Percentiles rank a stretch among this genome's conserved stretches.
phyloP scores from a whole-genome alignment of 1,140 invertebrate species.

The Drosophila guanche region DNA sequence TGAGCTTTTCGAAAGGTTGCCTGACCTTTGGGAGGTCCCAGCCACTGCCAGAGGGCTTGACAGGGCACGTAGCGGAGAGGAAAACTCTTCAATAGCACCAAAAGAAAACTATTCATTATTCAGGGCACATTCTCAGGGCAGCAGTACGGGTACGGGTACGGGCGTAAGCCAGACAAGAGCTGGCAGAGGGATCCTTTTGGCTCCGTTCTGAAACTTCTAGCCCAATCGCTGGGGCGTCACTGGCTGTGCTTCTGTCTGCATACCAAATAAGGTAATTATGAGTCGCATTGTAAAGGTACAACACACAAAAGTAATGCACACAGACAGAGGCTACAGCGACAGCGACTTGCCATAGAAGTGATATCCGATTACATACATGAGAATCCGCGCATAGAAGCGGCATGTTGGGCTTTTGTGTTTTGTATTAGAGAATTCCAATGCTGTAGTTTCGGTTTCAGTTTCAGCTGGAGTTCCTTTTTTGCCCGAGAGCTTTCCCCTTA shows the following conservation, averaged over 20 bases:
- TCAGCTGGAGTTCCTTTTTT: constrained; percentile 32
- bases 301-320: constrained; percentile 69
- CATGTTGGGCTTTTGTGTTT: constrained; percentile 48
- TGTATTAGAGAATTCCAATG: constrained; percentile 55
- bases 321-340: constrained; percentile 23
- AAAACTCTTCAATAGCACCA: constrained; percentile 22
- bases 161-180: constrained; percentile 38
- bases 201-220: not conserved
- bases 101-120: constrained; percentile 50
- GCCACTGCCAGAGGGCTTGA: constrained; percentile 1
- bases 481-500: too few relatives aligned
- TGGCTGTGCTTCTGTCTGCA: constrained; percentile 70
- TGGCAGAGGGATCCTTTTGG: constrained; percentile 4
- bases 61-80: constrained; percentile 33
- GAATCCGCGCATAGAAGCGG: constrained; percentile 46
- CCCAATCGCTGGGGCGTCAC: constrained; percentile 47
- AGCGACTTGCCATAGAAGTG: constrained; percentile 43
- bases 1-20: constrained; percentile 37
- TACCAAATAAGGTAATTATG: constrained; percentile 80
- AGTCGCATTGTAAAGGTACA: constrained; percentile 60
- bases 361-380: constrained; percentile 75
- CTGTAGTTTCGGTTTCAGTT: constrained; percentile 44
- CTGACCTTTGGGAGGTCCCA: constrained; percentile 42
- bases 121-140: constrained; percentile 22
- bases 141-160: too few relatives aligned